These are phyloP conservation scores for Redunca redunca DNA, from an alignment of 2,113 vertebrate species.

Conservation along the genomic window DNA sequence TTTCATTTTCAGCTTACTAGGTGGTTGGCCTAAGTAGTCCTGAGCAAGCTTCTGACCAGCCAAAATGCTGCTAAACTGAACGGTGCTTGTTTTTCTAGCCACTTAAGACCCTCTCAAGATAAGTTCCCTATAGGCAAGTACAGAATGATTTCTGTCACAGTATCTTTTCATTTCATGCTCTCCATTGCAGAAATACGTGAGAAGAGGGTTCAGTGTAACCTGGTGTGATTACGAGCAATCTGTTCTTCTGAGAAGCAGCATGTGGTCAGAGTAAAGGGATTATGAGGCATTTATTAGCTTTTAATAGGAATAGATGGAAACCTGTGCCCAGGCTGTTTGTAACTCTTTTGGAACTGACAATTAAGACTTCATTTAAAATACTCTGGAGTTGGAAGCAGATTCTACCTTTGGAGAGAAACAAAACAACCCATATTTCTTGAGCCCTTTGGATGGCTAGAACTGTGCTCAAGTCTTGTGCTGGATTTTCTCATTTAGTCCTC, in stretches of 20 bases:
- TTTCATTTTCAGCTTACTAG: neutral
- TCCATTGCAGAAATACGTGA: neutral
- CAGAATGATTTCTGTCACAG: neutral
- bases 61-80: neutral
- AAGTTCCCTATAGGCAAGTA: neutral
- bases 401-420: neutral
- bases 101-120: neutral
- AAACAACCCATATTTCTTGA: neutral
- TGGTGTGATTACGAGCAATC: neutral
- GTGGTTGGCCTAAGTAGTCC: neutral
- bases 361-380: conserved; percentile 14
- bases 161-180: conserved; percentile 27
- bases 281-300: conserved; percentile 14
- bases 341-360: conserved; percentile 5
- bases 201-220: neutral
- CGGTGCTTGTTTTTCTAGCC: neutral
- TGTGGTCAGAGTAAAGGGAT: conserved; percentile 8
- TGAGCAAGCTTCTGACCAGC: neutral
- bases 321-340: neutral
- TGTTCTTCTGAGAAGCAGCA: neutral
- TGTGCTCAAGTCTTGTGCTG: too few species aligned
- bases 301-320: conserved; percentile 11
- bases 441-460: neutral
- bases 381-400: conserved; percentile 31
- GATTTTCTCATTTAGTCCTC: neutral